phyloP scores from a whole-genome alignment of 2,888 invertebrate genomes.

The Tanytarsus gracilentus region DNA sequence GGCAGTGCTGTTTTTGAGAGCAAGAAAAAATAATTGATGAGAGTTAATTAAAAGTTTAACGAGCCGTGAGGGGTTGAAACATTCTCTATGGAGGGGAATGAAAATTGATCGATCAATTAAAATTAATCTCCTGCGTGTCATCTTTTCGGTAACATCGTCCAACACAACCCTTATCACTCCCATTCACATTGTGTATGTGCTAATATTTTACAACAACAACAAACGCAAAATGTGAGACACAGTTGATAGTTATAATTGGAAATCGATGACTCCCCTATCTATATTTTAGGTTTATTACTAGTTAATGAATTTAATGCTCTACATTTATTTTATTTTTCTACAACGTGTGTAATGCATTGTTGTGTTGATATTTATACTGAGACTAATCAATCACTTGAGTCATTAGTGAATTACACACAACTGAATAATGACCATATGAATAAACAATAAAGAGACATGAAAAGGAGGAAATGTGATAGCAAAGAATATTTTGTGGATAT shows the following conservation, averaged over 20 bases:
- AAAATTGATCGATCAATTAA: conserved; percentile 25
- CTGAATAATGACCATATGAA: no score
- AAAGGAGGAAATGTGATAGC: no score
- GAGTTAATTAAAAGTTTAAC: conserved; percentile 25
- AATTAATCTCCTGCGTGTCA: conserved; percentile 25
- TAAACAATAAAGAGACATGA: no score
- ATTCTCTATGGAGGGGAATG: background rate
- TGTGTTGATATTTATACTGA: no score
- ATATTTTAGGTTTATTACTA: no score
- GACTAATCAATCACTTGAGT: no score
- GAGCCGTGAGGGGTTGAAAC: background rate
- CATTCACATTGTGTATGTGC: background rate
- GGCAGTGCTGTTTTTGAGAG: conserved; percentile 59
- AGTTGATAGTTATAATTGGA: conserved; percentile 1
- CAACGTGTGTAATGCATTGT: no score
- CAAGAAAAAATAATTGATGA: no score
- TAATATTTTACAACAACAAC: background rate
- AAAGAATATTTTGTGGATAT: no score
- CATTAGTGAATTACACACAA: no score
- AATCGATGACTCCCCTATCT: conserved; percentile 4
- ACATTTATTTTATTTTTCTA: no score
- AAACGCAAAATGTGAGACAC: background rate
- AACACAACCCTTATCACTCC: background rate
- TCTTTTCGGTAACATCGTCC: background rate
- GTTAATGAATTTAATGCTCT: no score